Conservation (phyloP, 2,797 vertebrate genomes). For the Pseudomugil tenellus region DNA sequence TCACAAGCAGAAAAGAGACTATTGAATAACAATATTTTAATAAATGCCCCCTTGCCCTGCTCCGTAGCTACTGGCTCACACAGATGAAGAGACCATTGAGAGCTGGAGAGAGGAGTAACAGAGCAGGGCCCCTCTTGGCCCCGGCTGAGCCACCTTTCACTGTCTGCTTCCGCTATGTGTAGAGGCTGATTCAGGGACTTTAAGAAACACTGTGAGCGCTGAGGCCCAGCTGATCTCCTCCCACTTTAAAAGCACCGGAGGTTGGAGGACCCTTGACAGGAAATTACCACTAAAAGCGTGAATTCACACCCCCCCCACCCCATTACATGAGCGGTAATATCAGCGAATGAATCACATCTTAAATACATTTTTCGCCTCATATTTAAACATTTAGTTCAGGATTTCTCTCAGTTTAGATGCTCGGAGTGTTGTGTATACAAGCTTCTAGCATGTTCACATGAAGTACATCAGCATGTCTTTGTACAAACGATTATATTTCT, state of each 20-base stretch:
- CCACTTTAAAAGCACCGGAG: slow-evolving; percentile 85
- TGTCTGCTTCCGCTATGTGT: slow-evolving; percentile 84
- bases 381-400: slow-evolving; percentile 10
- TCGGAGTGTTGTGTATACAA: slow-evolving; percentile 8
- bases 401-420: slow-evolving; percentile 3
- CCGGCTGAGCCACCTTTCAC: slow-evolving; percentile 88
- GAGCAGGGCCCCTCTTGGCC: slow-evolving; percentile 81
- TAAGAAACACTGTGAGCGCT: slow-evolving; percentile 82
- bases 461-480: not conserved
- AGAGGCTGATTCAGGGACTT: slow-evolving; percentile 82
- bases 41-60: slow-evolving; percentile 82
- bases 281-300: slow-evolving; percentile 89
- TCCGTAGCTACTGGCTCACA: slow-evolving; percentile 77
- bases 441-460: not conserved
- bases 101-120: slow-evolving; percentile 79
- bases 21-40: slow-evolving; percentile 95
- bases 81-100: slow-evolving; percentile 86
- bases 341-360: slow-evolving; percentile 15
- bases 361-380: not conserved
- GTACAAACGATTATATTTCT: not conserved
- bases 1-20: slow-evolving; percentile 90
- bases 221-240: slow-evolving; percentile 85
- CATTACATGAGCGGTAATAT: slow-evolving; percentile 49
- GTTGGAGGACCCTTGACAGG: slow-evolving; percentile 87
- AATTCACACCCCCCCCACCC: slow-evolving; percentile 76